Evolutionary conservation across 2,888 invertebrate genomes (phyloP), one percentile per base, ranked within the genome.

Genomic region (Patella depressa): DNA sequence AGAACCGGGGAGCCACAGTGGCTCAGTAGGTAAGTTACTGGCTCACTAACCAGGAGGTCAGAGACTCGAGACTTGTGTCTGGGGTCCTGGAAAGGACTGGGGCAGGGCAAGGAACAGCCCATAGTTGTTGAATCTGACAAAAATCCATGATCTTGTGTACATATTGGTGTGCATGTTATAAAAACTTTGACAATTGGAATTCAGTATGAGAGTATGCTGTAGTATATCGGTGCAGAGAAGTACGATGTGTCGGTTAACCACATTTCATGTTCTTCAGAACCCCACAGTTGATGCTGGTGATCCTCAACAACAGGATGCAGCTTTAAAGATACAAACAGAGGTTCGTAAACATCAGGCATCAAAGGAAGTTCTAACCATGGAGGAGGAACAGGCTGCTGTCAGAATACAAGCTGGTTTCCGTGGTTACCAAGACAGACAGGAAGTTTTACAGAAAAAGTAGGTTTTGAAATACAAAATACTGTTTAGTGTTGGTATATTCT

Each of bases 391-490:
- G 24, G 91, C 91, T 0, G 91, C 91, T 3, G 79, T 86, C 59
- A 90, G 86, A 76, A 91, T 91, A 75, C 91, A 91, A 82, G 89
- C 90, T 24, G 89, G 90, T 53, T 89, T 89, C 86, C 83, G 88
- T 75, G 91, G 91, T 71, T 85, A 85, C 83, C 84, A 88, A 73
- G 87, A 87, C 76, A 81, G 90, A 75, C 85, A 89, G 79, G 84
- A 89, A 71, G 83, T 89, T 73, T 76, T 83, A 34, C 82, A 85
- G 59, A 83, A 84, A 80, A 88, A 85, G 88, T 88, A 84, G 83
- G 82, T 69, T 53, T 12, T 75, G 34, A 65, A 34, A 34, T 45
- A 11, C 5, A n/a, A 45, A 45, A 45, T 45, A 45, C 45, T 9
- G 9, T 45, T 9, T 34, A 34, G 34, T 34, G 5, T 0, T 5